These are phyloP conservation scores for Monoplex corrugatus DNA, from an alignment of 2,888 invertebrate genomes.

Conservation along the genomic window DNA sequence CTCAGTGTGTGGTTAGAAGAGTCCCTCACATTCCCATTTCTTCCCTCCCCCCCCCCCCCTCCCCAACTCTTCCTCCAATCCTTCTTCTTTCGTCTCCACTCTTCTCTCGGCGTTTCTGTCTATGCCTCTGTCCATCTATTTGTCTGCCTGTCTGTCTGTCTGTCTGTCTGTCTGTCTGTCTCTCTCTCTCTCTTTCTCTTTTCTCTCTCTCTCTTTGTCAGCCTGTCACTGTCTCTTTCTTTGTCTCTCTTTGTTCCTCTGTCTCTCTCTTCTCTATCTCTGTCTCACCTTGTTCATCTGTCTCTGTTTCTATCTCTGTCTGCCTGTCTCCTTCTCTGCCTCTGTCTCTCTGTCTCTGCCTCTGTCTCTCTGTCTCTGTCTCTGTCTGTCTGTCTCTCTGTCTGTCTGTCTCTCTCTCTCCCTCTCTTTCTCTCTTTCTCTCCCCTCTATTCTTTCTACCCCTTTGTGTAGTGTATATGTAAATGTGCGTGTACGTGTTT, in stretches of 20 bases:
- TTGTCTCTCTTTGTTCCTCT: not conserved
- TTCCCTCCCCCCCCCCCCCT: not conserved
- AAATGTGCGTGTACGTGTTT: too few species aligned
- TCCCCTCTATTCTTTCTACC: not conserved
- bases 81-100: not conserved
- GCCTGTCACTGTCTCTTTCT: not conserved
- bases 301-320: not conserved
- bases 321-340: not conserved
- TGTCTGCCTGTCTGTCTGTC: not conserved
- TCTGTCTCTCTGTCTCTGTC: not conserved
- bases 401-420: constrained; percentile 29
- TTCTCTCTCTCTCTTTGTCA: not conserved
- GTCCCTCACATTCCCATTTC: not conserved
- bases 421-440: not conserved
- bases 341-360: not conserved
- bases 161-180: constrained; percentile 31
- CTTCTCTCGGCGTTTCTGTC: not conserved
- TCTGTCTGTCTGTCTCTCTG: not conserved
- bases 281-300: not conserved
- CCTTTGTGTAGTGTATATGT: too few species aligned
- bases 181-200: not conserved
- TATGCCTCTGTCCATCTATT: not conserved
- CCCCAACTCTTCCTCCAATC: not conserved
- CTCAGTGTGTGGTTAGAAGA: too few species aligned
- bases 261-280: not conserved